Conservation (phyloP, 1,140 invertebrate genomes). For the Drosophila varians region DNA sequence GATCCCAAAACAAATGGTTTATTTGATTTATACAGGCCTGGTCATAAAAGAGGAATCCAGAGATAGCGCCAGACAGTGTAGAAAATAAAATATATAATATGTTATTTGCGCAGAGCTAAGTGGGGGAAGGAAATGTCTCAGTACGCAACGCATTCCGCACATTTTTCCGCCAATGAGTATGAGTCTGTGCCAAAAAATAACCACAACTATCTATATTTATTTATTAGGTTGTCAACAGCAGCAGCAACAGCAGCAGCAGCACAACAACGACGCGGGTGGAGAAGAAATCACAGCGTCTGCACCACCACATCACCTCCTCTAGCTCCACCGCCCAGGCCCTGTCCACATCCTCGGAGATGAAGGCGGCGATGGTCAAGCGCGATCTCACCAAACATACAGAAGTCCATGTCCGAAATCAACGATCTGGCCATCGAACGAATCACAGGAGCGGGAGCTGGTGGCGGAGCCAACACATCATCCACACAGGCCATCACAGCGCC, state of each 20-base stretch:
- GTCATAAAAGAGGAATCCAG: constrained; percentile 44
- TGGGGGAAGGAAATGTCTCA: constrained; percentile 4
- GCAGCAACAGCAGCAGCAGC: constrained; percentile 73
- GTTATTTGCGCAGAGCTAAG: constrained; percentile 33
- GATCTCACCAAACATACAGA: constrained; percentile 90
- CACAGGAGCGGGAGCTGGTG: constrained; percentile 31
- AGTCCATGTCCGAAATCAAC: constrained; percentile 91
- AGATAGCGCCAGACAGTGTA: constrained; percentile 50
- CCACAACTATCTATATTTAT: constrained; percentile 25
- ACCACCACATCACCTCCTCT: constrained; percentile 81
- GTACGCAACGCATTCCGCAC: constrained; percentile 25
- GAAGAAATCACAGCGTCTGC: constrained; percentile 85
- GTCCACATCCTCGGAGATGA: constrained; percentile 86
- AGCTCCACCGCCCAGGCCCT: constrained; percentile 75
- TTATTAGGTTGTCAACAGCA: constrained; percentile 82
- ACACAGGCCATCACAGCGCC: constrained; percentile 34
- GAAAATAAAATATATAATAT: constrained; percentile 16
- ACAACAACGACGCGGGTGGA: constrained; percentile 85
- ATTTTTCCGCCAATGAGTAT: constrained; percentile 40
- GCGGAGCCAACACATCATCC: constrained; percentile 18
- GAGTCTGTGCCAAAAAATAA: constrained; percentile 36
- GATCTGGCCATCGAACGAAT: constrained; percentile 83
- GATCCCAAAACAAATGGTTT: constrained; percentile 50
- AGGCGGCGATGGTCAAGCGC: constrained; percentile 89
- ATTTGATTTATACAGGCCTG: constrained; percentile 65